A percentile compares a stretch with the other conserved stretches of the same genome.
phyloP scores from a whole-genome alignment of 2,113 vertebrate genomes.

The Pseudopodoces humilis region DNA sequence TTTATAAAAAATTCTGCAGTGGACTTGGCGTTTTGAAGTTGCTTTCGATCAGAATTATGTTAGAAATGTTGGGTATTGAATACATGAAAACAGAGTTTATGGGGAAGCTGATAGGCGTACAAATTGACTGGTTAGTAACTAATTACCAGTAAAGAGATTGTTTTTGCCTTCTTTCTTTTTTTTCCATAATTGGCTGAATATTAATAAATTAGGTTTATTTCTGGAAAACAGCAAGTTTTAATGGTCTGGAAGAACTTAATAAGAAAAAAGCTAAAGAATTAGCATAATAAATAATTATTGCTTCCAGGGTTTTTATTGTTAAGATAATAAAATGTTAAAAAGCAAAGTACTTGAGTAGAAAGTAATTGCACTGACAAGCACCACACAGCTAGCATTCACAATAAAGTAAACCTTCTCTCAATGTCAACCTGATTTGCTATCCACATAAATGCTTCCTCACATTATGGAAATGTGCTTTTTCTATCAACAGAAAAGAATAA shows the following conservation, averaged over 20 bases:
- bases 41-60: constrained; percentile 18
- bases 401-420: constrained; percentile 76
- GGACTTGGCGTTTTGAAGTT: constrained; percentile 12
- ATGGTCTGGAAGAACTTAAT: constrained; percentile 72
- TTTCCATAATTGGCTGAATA: constrained; percentile 69
- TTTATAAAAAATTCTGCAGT: constrained; percentile 7
- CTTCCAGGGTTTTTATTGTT: constrained; percentile 87
- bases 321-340: constrained; percentile 87
- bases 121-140: constrained; percentile 67
- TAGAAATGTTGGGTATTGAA: constrained; percentile 29
- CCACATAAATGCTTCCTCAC: constrained; percentile 74
- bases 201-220: constrained; percentile 78
- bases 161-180: constrained; percentile 27
- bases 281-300: constrained; percentile 92
- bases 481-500: constrained; percentile 74
- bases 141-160: constrained; percentile 65
- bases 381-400: constrained; percentile 70
- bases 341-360: constrained; percentile 80
- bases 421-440: constrained; percentile 75
- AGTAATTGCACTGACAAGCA: constrained; percentile 81
- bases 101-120: constrained; percentile 34
- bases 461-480: constrained; percentile 82
- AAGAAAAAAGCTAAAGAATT: constrained; percentile 76
- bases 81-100: constrained; percentile 47
- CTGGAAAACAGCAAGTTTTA: constrained; percentile 73